These are phyloP conservation scores for Pseudolycoriella hygida DNA, from an alignment of 2,888 invertebrate genomes.

Conservation along the genomic window DNA sequence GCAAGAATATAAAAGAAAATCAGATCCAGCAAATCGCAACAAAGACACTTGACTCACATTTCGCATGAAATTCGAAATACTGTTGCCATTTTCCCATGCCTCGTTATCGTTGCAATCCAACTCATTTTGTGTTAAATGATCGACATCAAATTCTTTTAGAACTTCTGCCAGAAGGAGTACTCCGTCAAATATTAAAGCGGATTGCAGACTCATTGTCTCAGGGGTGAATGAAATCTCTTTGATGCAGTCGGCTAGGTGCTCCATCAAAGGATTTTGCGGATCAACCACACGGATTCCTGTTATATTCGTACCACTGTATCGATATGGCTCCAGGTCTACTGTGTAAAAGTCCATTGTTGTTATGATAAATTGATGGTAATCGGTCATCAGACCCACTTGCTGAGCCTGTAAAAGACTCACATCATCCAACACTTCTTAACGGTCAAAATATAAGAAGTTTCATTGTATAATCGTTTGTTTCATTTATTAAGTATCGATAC, in stretches of 20 bases:
- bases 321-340: slow-evolving; percentile 57
- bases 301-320: slow-evolving; percentile 66
- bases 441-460: too few species aligned
- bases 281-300: slow-evolving; percentile 52
- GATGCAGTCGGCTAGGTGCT: too few species aligned
- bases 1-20: slow-evolving; percentile 3
- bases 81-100: slow-evolving; percentile 65
- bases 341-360: slow-evolving; percentile 70
- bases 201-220: slow-evolving; percentile 31
- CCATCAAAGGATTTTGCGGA: slow-evolving; percentile 30
- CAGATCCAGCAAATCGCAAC: too few species aligned
- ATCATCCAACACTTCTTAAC: too few species aligned
- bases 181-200: slow-evolving; percentile 72
- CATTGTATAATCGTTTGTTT: too few species aligned
- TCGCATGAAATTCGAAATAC: slow-evolving; percentile 59
- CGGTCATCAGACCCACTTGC: slow-evolving; percentile 73
- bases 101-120: slow-evolving; percentile 38
- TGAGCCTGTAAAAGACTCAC: too few species aligned
- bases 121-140: neutral
- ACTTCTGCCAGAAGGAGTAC: slow-evolving; percentile 67
- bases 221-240: too few species aligned
- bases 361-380: slow-evolving; percentile 58
- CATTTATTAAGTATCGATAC: too few species aligned
- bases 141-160: slow-evolving; percentile 40
- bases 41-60: neutral